Conservation (phyloP, 2,113 vertebrate species). For the Odocoileus hemionus region DNA sequence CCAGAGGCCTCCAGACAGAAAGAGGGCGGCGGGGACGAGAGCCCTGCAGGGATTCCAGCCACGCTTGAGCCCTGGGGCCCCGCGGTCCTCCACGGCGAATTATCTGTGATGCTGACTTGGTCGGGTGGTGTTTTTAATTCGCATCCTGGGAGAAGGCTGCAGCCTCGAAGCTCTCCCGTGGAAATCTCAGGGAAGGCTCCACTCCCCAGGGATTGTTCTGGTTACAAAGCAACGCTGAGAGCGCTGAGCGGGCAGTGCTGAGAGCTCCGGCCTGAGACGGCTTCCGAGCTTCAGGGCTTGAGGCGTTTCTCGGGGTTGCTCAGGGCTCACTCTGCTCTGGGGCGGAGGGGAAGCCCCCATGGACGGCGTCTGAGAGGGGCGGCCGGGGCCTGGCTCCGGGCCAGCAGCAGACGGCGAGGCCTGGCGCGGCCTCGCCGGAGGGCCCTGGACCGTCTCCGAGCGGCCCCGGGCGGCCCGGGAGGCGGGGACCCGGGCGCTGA, state of each 20-base stretch:
- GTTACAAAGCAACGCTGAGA: not conserved
- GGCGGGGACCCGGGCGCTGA: too few relatives aligned
- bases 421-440: fast-evolving
- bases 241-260: fast-evolving
- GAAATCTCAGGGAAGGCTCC: slow-evolving; percentile 22
- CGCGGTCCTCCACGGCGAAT: not conserved
- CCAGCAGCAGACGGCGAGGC: fast-evolving
- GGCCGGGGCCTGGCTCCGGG: fast-evolving
- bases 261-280: not conserved
- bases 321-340: not conserved
- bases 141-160: slow-evolving; percentile 62
- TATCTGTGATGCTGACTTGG: not conserved
- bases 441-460: not conserved
- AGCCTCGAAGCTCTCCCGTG: not conserved
- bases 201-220: not conserved
- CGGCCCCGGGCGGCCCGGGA: too few relatives aligned
- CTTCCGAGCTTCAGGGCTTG: not conserved
- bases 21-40: not conserved
- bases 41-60: not conserved
- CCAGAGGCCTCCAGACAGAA: not conserved
- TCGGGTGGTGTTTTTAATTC: slow-evolving; percentile 52
- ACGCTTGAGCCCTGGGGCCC: not conserved
- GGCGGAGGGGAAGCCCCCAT: not conserved
- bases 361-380: too few relatives aligned
- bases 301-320: fast-evolving